These are phyloP conservation scores for Boloria selene DNA, from an alignment of 2,888 invertebrate species.

Conservation along the genomic window DNA sequence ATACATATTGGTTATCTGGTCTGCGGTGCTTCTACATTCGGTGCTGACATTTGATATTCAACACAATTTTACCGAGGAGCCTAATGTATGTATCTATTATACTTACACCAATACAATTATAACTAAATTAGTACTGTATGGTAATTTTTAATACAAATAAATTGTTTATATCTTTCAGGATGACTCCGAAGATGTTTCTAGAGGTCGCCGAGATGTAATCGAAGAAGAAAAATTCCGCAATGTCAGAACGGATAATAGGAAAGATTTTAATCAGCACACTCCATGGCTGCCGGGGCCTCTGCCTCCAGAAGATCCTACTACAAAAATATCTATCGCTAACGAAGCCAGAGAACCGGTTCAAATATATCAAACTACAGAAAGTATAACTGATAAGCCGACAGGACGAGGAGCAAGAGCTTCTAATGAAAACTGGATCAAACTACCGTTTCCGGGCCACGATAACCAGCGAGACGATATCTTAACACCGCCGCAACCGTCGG, in stretches of 20 bases:
- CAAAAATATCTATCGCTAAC: constrained; percentile 69
- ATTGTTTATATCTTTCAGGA: constrained; percentile 49
- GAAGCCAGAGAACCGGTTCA: constrained; percentile 59
- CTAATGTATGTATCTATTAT: constrained; percentile 37
- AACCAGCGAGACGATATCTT: constrained; percentile 68
- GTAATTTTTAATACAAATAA: not conserved
- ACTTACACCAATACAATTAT: not conserved
- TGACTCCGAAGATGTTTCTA: constrained; percentile 53
- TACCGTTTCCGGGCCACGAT: constrained; percentile 75
- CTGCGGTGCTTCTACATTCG: constrained; percentile 46
- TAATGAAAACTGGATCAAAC: constrained; percentile 84
- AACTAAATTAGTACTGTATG: not conserved
- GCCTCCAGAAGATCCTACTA: constrained; percentile 69
- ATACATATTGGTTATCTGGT: constrained; percentile 40
- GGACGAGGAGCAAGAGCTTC: constrained; percentile 83
- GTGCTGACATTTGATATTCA: constrained; percentile 52
- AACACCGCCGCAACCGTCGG: constrained; percentile 78
- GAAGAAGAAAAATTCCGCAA: constrained; percentile 77
- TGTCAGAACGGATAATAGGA: constrained; percentile 58
- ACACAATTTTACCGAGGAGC: constrained; percentile 49
- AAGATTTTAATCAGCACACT: constrained; percentile 52
- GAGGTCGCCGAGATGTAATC: constrained; percentile 73
- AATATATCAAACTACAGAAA: constrained; percentile 70
- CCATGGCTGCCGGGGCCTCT: constrained; percentile 74
- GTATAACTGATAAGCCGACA: constrained; percentile 76